Evolutionary conservation across 2,888 invertebrate species (phyloP), one percentile per base, ranked within the genome.

Genomic region (Euclidia mi): DNA sequence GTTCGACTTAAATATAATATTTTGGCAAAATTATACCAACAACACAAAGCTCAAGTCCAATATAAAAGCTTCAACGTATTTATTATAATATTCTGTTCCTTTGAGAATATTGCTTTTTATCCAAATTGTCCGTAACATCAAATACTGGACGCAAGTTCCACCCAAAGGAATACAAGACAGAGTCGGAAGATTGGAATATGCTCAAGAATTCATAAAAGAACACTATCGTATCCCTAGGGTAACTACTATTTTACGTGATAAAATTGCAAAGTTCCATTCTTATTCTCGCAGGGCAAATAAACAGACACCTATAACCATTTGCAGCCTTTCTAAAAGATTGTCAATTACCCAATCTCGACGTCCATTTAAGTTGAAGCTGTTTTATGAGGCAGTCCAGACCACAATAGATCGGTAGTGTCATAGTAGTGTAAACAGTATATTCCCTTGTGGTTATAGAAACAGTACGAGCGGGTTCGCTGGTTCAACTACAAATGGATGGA

Each of bases 401-500:
- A 11, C 32, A 11, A 25, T 7, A 25, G 20, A 25, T 6, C 6
- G 20, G 4, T 14, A n/a, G n/a, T n/a, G n/a, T n/a, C n/a, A n/a
- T n/a, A n/a, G n/a, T n/a, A 50, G 31, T 52, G 43, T 43, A 49
- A 65, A 58, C 25, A 56, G 25, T 46, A 31, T n/a, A 17, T 32
- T 51, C 29, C 43, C 31, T n/a, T 42, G 38, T 51, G 49, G 44
- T 52, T 58, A 63, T 43, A 31, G 32, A 44, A 58, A 53, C 38
- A 37, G 48, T 42, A 41, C 48, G 17, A 11, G 11, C 12, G 40
- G 12, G 25, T 51, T 56, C 42, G 11, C 20, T 7, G 25, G 15
- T 25, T 29, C 45, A 34, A 61, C 66, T 65, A 77, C 76, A 79
- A 83, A 82, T 78, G 70, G 72, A 48, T 70, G 42, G 57, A 72